A percentile compares a stretch with the other conserved stretches of the same genome.
Evolutionary conservation across 2,888 invertebrate genomes (phyloP).

Genomic region (Plagiodera versicolora): DNA sequence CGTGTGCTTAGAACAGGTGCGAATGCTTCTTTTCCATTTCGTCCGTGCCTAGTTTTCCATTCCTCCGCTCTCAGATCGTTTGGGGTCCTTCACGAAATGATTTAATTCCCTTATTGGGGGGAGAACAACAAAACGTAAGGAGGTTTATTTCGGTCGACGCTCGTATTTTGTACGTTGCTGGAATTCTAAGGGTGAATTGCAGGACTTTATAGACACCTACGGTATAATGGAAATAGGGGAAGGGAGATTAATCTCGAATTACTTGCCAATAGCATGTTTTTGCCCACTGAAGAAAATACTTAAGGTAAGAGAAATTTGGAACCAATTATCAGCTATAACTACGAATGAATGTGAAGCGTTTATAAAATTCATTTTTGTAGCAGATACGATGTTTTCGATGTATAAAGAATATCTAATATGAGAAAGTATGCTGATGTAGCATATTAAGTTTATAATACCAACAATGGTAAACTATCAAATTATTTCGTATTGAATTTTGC

Average conservation of each 20-base stretch:
- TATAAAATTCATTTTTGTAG: too few species aligned
- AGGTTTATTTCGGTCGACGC: slow-evolving; percentile 25
- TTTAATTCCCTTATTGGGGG: slow-evolving; percentile 23
- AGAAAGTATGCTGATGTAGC: too few species aligned
- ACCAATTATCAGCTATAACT: too few species aligned
- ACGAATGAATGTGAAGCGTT: too few species aligned
- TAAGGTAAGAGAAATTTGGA: too few species aligned
- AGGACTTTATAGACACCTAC: background rate
- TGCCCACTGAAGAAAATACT: background rate
- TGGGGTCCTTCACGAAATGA: slow-evolving; percentile 24
- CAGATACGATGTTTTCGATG: too few species aligned
- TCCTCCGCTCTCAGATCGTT: slow-evolving; percentile 16
- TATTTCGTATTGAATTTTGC: too few species aligned
- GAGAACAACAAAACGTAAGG: slow-evolving; percentile 17
- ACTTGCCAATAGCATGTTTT: background rate
- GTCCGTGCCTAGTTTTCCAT: slow-evolving; percentile 13
- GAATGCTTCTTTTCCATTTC: slow-evolving; percentile 25
- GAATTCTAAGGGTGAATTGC: slow-evolving; percentile 12
- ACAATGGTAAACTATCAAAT: too few species aligned
- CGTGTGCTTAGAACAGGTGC: slow-evolving; percentile 22
- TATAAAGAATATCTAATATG: too few species aligned
- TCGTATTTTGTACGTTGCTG: slow-evolving; percentile 17
- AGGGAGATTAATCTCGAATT: background rate
- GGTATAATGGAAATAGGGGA: background rate
- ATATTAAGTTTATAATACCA: too few species aligned